Evolutionary conservation across 2,113 vertebrate genomes (phyloP).

Genomic region (Mellivora capensis): DNA sequence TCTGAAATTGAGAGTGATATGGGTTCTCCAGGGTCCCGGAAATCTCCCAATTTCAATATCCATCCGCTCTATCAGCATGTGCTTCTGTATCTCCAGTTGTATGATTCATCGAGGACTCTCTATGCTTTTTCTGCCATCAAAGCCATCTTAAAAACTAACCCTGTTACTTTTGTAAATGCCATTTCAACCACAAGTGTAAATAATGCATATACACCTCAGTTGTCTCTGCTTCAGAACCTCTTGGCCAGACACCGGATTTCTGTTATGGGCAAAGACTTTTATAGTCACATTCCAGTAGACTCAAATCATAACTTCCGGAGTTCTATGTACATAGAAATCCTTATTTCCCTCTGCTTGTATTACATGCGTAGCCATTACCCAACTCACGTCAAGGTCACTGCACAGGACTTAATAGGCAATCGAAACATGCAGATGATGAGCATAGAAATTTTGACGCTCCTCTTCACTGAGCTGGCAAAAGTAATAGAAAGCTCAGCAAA

Average conservation of each 20-base stretch:
- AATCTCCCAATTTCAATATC: constrained; percentile 91
- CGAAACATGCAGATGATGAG: constrained; percentile 99
- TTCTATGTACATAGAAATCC: constrained; percentile 99
- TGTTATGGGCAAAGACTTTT: constrained; percentile 99
- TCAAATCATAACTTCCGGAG: constrained; percentile 96
- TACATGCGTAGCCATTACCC: constrained; percentile 97
- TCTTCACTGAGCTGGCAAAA: constrained; percentile 95
- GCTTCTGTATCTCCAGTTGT: constrained; percentile 96
- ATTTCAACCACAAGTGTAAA: constrained; percentile 98
- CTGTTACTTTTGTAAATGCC: constrained; percentile 94
- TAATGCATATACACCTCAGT: constrained; percentile 96
- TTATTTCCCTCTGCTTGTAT: constrained; percentile 96
- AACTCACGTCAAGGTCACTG: constrained; percentile 90
- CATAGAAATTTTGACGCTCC: constrained; percentile 94
- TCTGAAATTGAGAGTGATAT: constrained; percentile 98
- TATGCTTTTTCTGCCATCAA: constrained; percentile 95
- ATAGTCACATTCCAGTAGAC: constrained; percentile 95
- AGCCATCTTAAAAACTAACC: constrained; percentile 93
- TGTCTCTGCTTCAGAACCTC: constrained; percentile 96
- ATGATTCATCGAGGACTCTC: constrained; percentile 95
- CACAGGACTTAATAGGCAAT: constrained; percentile 95
- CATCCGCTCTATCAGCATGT: constrained; percentile 98
- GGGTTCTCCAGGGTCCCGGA: constrained; percentile 90
- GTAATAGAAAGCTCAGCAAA: constrained; percentile 96
- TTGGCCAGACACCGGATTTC: constrained; percentile 96